Evolutionary conservation across 2,113 vertebrate genomes (phyloP).

Genomic region (Natator depressus): DNA sequence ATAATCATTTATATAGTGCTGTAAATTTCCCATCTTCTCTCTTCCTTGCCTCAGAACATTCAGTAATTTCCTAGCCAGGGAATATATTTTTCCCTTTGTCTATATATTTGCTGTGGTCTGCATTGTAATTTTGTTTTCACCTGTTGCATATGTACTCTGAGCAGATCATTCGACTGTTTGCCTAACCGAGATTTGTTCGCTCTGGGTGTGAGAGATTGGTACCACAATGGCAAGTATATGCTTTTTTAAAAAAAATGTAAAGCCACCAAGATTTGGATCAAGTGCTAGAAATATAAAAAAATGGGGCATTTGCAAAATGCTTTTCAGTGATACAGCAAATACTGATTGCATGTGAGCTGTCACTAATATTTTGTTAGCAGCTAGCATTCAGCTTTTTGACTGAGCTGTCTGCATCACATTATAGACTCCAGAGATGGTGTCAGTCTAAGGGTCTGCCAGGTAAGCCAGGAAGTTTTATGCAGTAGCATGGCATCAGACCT

Average conservation of each 20-base stretch:
- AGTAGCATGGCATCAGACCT: neutral
- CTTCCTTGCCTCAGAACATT: neutral
- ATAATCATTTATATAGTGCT: neutral
- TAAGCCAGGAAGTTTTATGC: neutral
- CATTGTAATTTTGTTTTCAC: neutral
- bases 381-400: fast-evolving
- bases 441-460: neutral
- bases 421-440: neutral
- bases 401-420: fast-evolving
- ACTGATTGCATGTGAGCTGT: neutral
- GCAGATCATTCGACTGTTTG: fast-evolving
- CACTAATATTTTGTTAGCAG: fast-evolving
- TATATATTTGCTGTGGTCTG: neutral
- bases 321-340: neutral
- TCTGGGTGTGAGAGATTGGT: neutral
- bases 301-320: neutral
- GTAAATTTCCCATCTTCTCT: neutral
- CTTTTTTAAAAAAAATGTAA: fast-evolving
- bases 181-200: neutral
- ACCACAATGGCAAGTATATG: neutral
- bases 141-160: neutral
- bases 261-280: neutral
- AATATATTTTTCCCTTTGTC: neutral
- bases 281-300: neutral
- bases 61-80: neutral